Base-by-base conservation (phyloP, 2,888 invertebrate species). In the Heliothis peltigera region DNA sequence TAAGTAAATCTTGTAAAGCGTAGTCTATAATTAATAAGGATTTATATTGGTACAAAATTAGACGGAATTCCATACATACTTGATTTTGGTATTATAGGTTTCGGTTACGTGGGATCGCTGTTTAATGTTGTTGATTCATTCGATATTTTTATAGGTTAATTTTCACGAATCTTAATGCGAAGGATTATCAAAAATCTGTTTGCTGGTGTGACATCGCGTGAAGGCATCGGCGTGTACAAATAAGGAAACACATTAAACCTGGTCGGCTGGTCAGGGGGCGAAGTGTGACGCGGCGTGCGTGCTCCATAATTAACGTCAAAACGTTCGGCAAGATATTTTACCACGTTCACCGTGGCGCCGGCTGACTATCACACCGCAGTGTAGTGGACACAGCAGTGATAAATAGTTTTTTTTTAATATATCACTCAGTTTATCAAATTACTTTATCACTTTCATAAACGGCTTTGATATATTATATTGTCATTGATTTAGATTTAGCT, bases 191-290 rank as follows among this genome's bases (percentile, higher is more conserved):
- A 48, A 70, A 62, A 46, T 44, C 44, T 25, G 10, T 73, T 56
- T 51, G 21, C 48, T 53, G 21, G 58, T 67, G 69, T 67, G 66
- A 72, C 64, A 65, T 78, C 63, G 79, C 81, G 78, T 84, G 81
- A 78, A 72, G 59, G 54, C 68, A 77, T 72, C 68, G 57, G 68
- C 55, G 76, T 78, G 68, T 76, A 75, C 66, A 79, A 83, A 75
- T 77, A 75, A 78, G 75, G 73, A 80, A 84, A 78, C 77, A 74
- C 64, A 72, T 80, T 78, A 71, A 72, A 68, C 57, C 49, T 70
- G 56, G 73, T 72, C 64, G 75, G 64, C 60, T 66, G 75, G 72
- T 59, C 71, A 76, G 65, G 68, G 67, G 70, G 71, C 66, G 64
- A 67, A 64, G 67, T 61, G 70, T 55, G 70, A 65, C 68, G 47